Base-by-base conservation (phyloP, 2,888 invertebrate species). In the Aromia moschata region DNA sequence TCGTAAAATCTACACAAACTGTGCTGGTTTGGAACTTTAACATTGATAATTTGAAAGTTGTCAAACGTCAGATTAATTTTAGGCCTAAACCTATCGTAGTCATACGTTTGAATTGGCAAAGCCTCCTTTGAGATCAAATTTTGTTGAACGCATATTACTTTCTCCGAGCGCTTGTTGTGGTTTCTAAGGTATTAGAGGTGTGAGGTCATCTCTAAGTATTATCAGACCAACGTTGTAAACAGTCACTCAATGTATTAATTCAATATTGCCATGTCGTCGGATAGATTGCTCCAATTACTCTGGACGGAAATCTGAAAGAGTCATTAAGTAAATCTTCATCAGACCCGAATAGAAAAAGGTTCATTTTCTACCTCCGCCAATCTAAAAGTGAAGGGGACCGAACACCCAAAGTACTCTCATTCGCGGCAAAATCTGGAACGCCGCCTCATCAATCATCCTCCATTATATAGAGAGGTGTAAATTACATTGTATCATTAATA, bases 391-490 rank as follows among this genome's bases (percentile, higher is more conserved):
- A 33, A 15, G 11, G 33, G 33, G 17, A 46, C n/a, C n/a, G 11
- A 33, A 15, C 16, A 12, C 2, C 16, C 45, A 45, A 30, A 31
- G 12, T 45, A 45, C 9, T 47, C 10, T 47, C 33, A 17, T 18
- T 37, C 16, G 5, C 37, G 17, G 15, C 37, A 17, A 36, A 47
- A 47, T 47, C 38, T 38, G 17, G 25, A 30, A 25, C 37, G 11
- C 20, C 2, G n/a, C 15, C n/a, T 64, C 67, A 69, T 69, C 69
- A 69, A 68, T 69, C 69, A 69, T 58, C 7, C n/a, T 4, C 1
- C n/a, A 25, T 25, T 5, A 11, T 38, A 40, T 49, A 49, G 58
- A 66, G 66, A 71, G 70, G 72, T 72, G 72, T 68, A 69, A 70
- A 70, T 69, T 70, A 69, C 65, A 56, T 56, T 14, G 15, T 59